Evolutionary conservation across 2,113 vertebrate species (phyloP).

Genomic region (Ammospiza caudacuta): DNA sequence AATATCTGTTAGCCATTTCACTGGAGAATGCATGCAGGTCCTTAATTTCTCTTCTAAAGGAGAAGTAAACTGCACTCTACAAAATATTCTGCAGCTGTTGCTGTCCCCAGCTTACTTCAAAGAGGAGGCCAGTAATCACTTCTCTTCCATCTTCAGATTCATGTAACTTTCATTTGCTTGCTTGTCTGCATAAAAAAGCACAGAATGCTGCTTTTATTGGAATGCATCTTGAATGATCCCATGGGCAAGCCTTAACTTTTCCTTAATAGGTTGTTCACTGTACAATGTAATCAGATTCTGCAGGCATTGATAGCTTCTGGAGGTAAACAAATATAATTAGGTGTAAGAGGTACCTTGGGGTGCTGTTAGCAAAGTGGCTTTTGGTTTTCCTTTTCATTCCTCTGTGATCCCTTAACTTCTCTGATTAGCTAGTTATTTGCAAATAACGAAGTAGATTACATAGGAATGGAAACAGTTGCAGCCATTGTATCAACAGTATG

Average conservation of each 20-base stretch:
- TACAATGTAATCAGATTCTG: background rate
- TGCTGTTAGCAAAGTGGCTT: background rate
- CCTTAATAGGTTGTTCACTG: background rate
- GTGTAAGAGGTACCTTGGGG: background rate
- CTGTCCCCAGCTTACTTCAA: background rate
- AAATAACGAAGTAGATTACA: background rate
- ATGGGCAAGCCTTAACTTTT: background rate
- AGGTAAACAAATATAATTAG: slow-evolving; percentile 33
- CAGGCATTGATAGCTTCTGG: background rate
- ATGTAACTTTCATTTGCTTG: background rate
- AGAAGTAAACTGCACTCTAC: background rate
- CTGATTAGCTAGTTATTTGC: background rate
- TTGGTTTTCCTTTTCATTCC: background rate
- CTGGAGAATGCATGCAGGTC: background rate
- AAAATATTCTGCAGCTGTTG: background rate
- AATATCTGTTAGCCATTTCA: background rate
- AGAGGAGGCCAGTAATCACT: background rate
- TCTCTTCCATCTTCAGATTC: background rate
- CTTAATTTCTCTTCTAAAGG: background rate
- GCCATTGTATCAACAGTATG: background rate
- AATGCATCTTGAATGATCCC: background rate
- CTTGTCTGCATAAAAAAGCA: background rate
- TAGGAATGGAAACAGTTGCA: background rate
- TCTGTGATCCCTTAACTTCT: background rate
- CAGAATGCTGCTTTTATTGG: background rate